Conservation (phyloP, 2,797 vertebrate genomes). For the Thunnus albacares region DNA sequence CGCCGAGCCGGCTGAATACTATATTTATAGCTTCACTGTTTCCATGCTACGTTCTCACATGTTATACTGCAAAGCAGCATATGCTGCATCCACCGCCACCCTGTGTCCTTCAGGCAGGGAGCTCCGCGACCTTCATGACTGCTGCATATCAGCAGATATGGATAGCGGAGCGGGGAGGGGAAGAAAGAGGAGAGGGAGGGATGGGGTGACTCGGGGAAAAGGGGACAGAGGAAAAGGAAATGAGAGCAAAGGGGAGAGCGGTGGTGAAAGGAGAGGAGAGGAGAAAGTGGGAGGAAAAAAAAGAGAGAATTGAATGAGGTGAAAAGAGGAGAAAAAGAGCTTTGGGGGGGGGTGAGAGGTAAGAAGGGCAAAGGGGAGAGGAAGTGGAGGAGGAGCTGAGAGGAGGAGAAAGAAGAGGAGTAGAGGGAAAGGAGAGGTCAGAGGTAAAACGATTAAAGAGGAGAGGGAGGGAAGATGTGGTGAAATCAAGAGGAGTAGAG, state of each 20-base stretch:
- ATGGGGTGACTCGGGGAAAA: slow-evolving; percentile 40
- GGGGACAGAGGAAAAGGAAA: slow-evolving; percentile 25
- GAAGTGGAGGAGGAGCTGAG: slow-evolving; percentile 1
- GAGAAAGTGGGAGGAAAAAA: background rate
- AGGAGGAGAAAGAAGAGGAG: background rate
- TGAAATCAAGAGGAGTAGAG: background rate
- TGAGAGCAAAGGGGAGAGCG: slow-evolving; percentile 6
- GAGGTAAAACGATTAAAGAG: background rate
- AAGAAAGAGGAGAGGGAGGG: slow-evolving; percentile 47
- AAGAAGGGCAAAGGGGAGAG: slow-evolving; percentile 6
- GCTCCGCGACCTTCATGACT: slow-evolving; percentile 69
- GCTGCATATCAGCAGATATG: slow-evolving; percentile 71
- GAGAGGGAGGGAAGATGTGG: background rate
- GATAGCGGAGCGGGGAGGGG: slow-evolving; percentile 21
- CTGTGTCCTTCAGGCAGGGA: slow-evolving; percentile 68
- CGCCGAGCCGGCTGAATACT: slow-evolving; percentile 11
- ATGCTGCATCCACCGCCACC: slow-evolving; percentile 50
- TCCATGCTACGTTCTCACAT: slow-evolving; percentile 65
- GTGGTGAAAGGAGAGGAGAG: background rate
- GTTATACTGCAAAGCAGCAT: slow-evolving; percentile 65
- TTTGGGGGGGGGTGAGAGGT: background rate
- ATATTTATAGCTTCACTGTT: slow-evolving; percentile 78
- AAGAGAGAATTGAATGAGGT: background rate
- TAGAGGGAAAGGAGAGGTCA: background rate
- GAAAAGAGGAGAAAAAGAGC: slow-evolving; percentile 13